phyloP scores from a whole-genome alignment of 2,797 vertebrate genomes.

The Gymnoscopelus microlampas region DNA sequence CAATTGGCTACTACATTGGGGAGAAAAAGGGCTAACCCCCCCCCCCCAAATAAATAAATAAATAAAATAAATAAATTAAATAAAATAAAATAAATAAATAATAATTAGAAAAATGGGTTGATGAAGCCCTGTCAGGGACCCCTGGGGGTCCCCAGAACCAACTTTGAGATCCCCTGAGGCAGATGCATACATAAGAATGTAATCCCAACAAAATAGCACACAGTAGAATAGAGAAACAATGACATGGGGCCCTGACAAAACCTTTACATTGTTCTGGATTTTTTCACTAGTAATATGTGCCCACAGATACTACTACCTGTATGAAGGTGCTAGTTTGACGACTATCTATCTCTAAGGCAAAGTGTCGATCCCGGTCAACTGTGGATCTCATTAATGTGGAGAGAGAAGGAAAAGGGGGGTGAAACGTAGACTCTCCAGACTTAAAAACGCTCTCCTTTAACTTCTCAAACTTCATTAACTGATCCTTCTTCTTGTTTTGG shows the following conservation, averaged over 20 bases:
- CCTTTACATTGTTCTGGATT: background rate
- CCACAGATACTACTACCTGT: conserved; percentile 5
- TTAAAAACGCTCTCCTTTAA: conserved; percentile 26
- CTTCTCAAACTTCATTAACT: conserved; percentile 50
- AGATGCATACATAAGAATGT: no score
- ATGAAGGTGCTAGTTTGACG: conserved; percentile 14
- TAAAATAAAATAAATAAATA: no score
- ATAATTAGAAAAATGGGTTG: no score
- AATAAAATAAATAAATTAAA: no score
- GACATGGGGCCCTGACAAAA: background rate
- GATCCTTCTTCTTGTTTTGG: conserved; percentile 37
- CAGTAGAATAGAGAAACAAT: background rate
- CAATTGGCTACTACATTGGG: no score
- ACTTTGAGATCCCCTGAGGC: no score
- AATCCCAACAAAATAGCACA: no score
- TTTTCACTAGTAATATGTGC: background rate
- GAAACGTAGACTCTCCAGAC: conserved; percentile 19
- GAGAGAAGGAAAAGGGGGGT: conserved; percentile 5
- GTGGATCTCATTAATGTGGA: conserved; percentile 45
- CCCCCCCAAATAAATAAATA: no score
- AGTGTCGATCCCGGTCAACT: conserved; percentile 30
- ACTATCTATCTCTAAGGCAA: conserved; percentile 22
- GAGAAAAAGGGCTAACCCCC: no score
- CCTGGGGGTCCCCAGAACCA: no score
- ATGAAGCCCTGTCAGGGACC: no score